Conservation (phyloP, 2,888 invertebrate genomes). For the Perizoma flavofasciatum region DNA sequence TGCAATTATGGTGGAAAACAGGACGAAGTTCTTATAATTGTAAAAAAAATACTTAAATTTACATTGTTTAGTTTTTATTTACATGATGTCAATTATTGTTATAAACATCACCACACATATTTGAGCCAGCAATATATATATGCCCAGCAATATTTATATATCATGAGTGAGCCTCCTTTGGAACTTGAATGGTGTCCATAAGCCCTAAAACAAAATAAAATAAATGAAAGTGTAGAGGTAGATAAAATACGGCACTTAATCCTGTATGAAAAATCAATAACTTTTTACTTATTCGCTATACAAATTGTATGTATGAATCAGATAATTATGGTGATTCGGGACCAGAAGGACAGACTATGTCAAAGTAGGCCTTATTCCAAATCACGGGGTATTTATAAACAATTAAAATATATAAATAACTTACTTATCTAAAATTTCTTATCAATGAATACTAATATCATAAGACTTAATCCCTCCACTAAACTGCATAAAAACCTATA, state of each 20-base stretch:
- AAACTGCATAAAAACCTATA: constrained; percentile 62
- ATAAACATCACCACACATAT: background rate
- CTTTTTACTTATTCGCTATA: constrained; percentile 5
- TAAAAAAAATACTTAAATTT: too few species aligned
- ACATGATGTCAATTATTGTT: constrained; percentile 18
- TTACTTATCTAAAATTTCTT: constrained; percentile 15
- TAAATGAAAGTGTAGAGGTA: too few species aligned
- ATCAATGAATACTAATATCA: constrained; percentile 11
- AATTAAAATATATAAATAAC: background rate
- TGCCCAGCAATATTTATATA: too few species aligned
- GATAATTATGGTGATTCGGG: constrained; percentile 67
- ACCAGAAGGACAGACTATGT: constrained; percentile 64
- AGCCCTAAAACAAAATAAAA: background rate
- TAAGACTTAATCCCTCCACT: constrained; percentile 46
- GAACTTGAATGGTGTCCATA: background rate
- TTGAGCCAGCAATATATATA: too few species aligned
- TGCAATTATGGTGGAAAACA: too few species aligned
- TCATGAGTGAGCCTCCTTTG: background rate
- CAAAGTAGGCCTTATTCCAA: constrained; percentile 59
- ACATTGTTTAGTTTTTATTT: too few species aligned
- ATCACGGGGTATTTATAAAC: constrained; percentile 47
- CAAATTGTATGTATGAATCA: constrained; percentile 37
- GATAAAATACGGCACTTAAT: constrained; percentile 20
- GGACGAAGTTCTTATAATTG: too few species aligned
- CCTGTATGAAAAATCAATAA: background rate